Evolutionary conservation across 2,113 vertebrate species (phyloP), one percentile per base, ranked within the genome.

Genomic region (Nicator chloris): DNA sequence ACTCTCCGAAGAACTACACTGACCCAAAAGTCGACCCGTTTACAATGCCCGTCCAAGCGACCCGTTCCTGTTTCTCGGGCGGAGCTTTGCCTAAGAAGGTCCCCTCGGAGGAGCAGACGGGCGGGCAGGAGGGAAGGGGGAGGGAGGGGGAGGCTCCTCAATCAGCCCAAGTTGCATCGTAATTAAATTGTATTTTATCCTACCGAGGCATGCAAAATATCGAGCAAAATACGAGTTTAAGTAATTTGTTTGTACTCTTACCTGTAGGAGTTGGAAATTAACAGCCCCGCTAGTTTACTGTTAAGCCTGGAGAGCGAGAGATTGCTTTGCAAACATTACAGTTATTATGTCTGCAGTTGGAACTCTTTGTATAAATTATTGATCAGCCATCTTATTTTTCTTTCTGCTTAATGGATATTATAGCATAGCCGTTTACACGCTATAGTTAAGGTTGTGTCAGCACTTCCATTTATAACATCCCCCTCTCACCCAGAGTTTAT

Each of bases 361-460:
- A 97, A 98, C 98, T 98, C 97, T 98, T 97, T 97, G 98, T 98
- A 98, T 98, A 98, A 98, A 98, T 98, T 98, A 98, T 98, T 98
- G 98, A 98, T 98, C 98, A 98, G 96, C 97, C 97, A 97, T 97
- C 97, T 98, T 98, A 98, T 98, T 98, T 98, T 98, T 98, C 98
- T 98, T 98, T 98, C 98, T 98, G 97, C 98, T 98, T 98, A 98
- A 98, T 98, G 98, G 98, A 98, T 98, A 98, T 98, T 98, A 98
- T 97, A 98, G 98, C 97, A 97, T 96, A 94, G 97, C 97, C 97
- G 97, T 98, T 98, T 98, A 98, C 97, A 98, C 92, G 95, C 96
- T 92, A 97, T 97, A 96, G 97, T 98, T 98, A 98, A 98, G 97
- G 97, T 97, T 97, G 97, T 98, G 98, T 98, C 98, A 98, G 98